phyloP scores from a whole-genome alignment of 2,113 vertebrate species.

The Tiliqua scincoides region DNA sequence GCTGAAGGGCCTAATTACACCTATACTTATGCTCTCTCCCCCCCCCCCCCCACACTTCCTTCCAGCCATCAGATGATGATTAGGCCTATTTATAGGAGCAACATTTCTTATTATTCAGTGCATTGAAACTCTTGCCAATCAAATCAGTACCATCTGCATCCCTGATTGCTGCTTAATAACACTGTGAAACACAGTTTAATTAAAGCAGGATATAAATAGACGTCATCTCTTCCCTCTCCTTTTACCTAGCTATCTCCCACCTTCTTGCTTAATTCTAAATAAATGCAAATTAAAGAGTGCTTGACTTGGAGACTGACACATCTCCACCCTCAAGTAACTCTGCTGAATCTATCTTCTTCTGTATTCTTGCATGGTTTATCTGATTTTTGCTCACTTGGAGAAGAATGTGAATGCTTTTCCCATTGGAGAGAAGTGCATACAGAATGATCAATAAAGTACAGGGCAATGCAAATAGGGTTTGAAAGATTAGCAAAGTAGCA shows the following conservation, averaged over 20 bases:
- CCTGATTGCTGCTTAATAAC: slow-evolving; percentile 80
- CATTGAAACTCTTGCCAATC: slow-evolving; percentile 73
- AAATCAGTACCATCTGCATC: slow-evolving; percentile 77
- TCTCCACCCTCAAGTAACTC: neutral
- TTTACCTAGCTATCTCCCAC: slow-evolving; percentile 48
- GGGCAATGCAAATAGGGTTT: neutral
- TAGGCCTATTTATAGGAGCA: slow-evolving; percentile 81
- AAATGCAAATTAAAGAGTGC: neutral
- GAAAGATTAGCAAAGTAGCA: slow-evolving; percentile 3
- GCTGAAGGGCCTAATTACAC: slow-evolving; percentile 64
- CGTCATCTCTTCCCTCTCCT: slow-evolving; percentile 48
- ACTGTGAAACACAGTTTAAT: slow-evolving; percentile 77
- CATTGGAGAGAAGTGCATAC: neutral
- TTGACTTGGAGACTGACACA: slow-evolving; percentile 13
- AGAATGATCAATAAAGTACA: neutral
- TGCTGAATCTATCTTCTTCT: slow-evolving; percentile 10
- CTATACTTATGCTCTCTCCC: slow-evolving; percentile 58
- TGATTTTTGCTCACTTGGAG: slow-evolving; percentile 25
- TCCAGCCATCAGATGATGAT: slow-evolving; percentile 68
- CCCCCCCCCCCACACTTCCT: slow-evolving; percentile 49
- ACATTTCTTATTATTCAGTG: slow-evolving; percentile 75
- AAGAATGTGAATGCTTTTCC: neutral
- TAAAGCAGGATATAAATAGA: slow-evolving; percentile 81
- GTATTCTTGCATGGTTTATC: neutral
- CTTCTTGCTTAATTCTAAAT: slow-evolving; percentile 31